Evolutionary conservation across 2,113 vertebrate genomes (phyloP).

Genomic region (Nymphicus hollandicus): DNA sequence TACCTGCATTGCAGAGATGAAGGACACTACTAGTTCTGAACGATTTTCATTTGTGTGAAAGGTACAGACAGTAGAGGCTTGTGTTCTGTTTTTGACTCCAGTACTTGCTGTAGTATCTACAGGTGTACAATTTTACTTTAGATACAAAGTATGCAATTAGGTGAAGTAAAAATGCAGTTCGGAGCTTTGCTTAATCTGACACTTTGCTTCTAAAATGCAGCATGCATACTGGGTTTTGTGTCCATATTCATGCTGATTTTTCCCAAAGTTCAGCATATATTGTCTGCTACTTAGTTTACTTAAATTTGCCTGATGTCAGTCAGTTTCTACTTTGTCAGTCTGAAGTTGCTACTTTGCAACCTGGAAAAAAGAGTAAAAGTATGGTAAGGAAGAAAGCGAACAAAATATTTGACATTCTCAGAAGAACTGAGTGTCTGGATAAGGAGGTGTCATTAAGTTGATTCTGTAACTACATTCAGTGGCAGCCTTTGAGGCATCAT

Average conservation of each 20-base stretch:
- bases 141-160: neutral
- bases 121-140: neutral
- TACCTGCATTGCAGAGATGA: neutral
- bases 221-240: neutral
- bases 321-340: neutral
- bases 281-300: neutral
- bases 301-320: neutral
- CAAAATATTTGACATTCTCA: neutral
- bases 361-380: neutral
- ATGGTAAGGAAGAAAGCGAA: neutral
- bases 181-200: neutral
- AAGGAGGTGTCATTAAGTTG: neutral
- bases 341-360: neutral
- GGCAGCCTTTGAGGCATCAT: neutral
- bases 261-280: neutral
- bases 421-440: neutral
- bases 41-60: neutral
- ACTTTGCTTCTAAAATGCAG: neutral
- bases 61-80: neutral
- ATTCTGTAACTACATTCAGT: neutral
- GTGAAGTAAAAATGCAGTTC: neutral
- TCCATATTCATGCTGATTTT: neutral
- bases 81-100: neutral
- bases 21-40: neutral
- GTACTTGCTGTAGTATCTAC: neutral